Conservation (phyloP, 2,888 invertebrate genomes). For the Chalcosyrphus nemorum region DNA sequence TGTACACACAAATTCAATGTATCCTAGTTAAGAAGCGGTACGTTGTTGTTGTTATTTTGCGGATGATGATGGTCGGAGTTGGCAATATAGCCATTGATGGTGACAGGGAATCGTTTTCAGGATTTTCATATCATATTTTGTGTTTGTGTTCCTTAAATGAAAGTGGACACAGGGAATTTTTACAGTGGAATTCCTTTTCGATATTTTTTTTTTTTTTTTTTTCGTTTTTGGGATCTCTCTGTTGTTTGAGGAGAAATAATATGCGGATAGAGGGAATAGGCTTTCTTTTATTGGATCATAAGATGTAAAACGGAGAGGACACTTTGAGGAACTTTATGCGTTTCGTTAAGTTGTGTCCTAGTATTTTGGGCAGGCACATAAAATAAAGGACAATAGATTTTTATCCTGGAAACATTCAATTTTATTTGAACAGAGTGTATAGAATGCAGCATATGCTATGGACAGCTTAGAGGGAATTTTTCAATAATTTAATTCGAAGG, state of each 20-base stretch:
- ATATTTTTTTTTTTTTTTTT: no score
- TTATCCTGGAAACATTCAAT: neutral
- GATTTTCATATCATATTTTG: conserved; percentile 59
- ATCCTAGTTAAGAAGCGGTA: neutral
- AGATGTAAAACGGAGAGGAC: neutral
- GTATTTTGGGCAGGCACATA: neutral
- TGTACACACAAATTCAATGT: conserved; percentile 58
- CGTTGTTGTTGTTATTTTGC: conserved; percentile 47
- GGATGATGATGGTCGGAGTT: conserved; percentile 30
- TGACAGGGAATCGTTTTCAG: conserved; percentile 34
- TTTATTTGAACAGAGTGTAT: neutral
- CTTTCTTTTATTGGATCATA: conserved; percentile 27
- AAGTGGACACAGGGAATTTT: conserved; percentile 58
- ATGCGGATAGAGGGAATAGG: neutral
- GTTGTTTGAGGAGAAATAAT: conserved; percentile 33
- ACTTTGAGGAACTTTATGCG: neutral
- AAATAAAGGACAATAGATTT: conserved; percentile 9
- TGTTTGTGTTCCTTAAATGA: no score
- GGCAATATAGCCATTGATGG: conserved; percentile 45
- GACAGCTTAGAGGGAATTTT: neutral
- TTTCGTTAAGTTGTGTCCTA: neutral
- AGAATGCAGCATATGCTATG: neutral
- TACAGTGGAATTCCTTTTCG: conserved; percentile 55
- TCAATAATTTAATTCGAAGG: neutral
- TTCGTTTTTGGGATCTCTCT: no score